Evolutionary conservation across 2,888 invertebrate genomes (phyloP).

Genomic region (Heliconius charithonia): DNA sequence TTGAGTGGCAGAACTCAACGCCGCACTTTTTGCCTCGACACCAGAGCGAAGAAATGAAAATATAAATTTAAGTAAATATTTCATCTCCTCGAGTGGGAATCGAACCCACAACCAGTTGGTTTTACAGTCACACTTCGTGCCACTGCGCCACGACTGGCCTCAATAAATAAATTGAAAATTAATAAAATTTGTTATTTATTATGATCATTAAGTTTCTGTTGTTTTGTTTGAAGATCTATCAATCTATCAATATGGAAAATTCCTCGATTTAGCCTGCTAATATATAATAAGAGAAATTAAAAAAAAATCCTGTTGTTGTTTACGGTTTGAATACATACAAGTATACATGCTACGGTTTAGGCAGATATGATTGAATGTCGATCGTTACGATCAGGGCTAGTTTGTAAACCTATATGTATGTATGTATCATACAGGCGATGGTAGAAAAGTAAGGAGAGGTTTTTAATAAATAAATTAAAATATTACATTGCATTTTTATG

Average conservation of each 20-base stretch:
- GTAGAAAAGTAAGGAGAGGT: too few relatives aligned
- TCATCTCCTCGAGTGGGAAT: too few relatives aligned
- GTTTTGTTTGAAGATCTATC: background rate
- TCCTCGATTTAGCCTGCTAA: background rate
- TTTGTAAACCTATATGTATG: background rate
- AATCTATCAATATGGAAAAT: background rate
- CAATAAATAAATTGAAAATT: too few relatives aligned
- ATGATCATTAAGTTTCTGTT: background rate
- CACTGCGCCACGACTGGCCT: too few relatives aligned
- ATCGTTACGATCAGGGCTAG: background rate
- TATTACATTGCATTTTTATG: background rate
- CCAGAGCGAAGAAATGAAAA: too few relatives aligned
- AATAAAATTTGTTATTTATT: too few relatives aligned
- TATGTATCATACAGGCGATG: background rate
- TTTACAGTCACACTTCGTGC: too few relatives aligned
- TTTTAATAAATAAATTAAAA: background rate
- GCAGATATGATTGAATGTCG: background rate
- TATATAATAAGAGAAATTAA: background rate
- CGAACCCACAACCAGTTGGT: too few relatives aligned
- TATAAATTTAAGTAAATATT: too few relatives aligned
- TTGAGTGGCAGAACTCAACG: too few relatives aligned
- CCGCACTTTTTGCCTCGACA: too few relatives aligned
- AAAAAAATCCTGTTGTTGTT: background rate
- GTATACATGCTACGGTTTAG: background rate
- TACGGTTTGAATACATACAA: too few relatives aligned